phyloP scores from a whole-genome alignment of 92 coral and sea anemone genomes.

The Zoanthus solanderi region DNA sequence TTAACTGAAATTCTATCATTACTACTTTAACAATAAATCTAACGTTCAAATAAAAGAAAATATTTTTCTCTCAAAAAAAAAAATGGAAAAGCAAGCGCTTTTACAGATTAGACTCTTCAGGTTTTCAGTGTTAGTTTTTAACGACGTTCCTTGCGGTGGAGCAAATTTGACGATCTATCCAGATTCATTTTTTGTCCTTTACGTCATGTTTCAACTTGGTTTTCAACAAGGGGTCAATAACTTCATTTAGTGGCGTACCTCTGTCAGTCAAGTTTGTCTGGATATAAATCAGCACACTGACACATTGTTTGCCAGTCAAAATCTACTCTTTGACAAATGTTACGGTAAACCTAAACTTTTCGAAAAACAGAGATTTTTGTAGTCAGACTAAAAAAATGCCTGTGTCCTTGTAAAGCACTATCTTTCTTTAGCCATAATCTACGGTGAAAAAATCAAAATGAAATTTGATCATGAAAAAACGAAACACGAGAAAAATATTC shows the following conservation, averaged over 20 bases:
- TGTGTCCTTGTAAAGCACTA: not conserved
- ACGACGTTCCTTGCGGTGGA: no score
- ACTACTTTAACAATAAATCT: no score
- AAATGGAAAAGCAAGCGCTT: no score
- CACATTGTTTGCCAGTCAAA: slow-evolving; percentile 14
- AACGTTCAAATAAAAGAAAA: no score
- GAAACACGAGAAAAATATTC: slow-evolving; percentile 16
- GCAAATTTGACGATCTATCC: no score
- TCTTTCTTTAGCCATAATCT: not conserved
- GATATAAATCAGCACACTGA: not conserved
- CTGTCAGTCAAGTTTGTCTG: slow-evolving; percentile 2
- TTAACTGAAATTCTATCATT: no score
- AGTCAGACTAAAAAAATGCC: not conserved
- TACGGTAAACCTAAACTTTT: not conserved
- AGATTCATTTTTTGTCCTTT: not conserved
- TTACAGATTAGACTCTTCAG: no score
- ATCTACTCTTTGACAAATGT: no score
- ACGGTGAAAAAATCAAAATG: slow-evolving; percentile 12
- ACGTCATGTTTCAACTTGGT: not conserved
- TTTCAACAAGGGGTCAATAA: not conserved
- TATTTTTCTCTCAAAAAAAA: no score
- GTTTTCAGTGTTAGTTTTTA: no score
- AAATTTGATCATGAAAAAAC: slow-evolving; percentile 18
- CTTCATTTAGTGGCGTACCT: no score
- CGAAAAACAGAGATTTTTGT: not conserved